Evolutionary conservation across 2,888 invertebrate species (phyloP).

Genomic region (Calameuta pallipes): DNA sequence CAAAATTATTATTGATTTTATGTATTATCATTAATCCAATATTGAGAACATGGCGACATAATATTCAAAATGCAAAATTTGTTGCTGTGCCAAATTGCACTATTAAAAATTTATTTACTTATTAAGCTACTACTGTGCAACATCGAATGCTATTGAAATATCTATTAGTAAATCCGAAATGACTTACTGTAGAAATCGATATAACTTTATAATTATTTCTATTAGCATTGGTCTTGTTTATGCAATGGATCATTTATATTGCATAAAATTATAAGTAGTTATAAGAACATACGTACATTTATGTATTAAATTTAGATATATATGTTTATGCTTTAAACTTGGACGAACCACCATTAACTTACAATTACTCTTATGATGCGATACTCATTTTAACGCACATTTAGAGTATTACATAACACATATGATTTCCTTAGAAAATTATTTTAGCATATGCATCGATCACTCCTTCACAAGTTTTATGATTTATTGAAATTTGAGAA

Average conservation of each 20-base stretch:
- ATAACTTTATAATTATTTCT: background rate
- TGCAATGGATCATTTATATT: background rate
- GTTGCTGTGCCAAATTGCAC: background rate
- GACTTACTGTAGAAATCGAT: background rate
- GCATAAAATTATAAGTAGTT: background rate
- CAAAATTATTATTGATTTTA: background rate
- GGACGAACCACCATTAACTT: background rate
- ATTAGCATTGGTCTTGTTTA: background rate
- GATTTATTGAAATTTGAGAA: background rate
- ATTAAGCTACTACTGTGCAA: background rate
- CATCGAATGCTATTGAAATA: background rate
- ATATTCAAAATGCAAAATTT: background rate
- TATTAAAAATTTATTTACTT: background rate
- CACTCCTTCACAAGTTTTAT: background rate
- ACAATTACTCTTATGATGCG: background rate
- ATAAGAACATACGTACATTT: background rate
- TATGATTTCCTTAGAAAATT: background rate
- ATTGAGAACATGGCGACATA: background rate
- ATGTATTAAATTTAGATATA: background rate
- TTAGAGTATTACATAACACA: background rate
- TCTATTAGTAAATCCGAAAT: background rate
- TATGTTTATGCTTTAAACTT: background rate
- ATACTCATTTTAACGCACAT: background rate
- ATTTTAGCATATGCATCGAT: background rate
- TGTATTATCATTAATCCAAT: background rate